Percentiles rank a stretch among this genome's conserved stretches.
Conservation (phyloP, 2,113 vertebrate species). For the Platycercus adscitus region DNA sequence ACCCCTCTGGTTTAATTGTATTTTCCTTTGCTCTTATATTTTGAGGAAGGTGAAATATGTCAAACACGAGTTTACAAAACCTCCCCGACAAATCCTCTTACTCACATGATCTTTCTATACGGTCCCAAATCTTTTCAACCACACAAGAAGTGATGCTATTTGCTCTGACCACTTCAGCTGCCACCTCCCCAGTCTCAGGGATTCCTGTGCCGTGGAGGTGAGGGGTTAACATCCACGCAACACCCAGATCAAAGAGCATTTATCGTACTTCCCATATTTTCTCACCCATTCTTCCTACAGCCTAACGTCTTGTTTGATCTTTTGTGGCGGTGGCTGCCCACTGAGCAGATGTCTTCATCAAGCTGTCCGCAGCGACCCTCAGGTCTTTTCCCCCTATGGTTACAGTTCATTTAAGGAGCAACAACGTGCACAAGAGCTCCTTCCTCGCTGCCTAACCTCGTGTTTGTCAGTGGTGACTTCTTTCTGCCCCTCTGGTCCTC, state of each 20-base stretch:
- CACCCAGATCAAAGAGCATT: background rate
- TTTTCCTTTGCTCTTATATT: background rate
- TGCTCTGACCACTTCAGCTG: background rate
- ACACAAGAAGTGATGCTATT: background rate
- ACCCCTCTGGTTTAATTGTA: background rate
- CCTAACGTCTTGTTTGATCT: background rate
- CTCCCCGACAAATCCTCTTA: constrained; percentile 33
- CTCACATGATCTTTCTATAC: constrained; percentile 22
- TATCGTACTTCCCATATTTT: background rate
- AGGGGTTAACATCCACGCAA: background rate
- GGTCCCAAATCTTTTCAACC: background rate
- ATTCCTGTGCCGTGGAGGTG: accelerated
- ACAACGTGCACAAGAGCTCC: background rate
- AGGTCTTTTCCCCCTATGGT: background rate
- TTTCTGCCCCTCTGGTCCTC: background rate
- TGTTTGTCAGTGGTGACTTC: background rate
- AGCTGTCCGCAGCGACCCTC: background rate
- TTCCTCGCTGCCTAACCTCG: accelerated
- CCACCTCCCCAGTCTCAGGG: background rate
- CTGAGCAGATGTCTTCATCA: constrained; percentile 11
- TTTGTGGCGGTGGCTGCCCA: background rate
- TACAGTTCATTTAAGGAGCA: background rate
- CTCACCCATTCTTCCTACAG: background rate
- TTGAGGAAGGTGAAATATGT: constrained; percentile 32
- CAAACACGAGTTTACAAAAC: constrained; percentile 17